These are phyloP conservation scores for Leucoraja erinaceus DNA, from an alignment of 2,113 vertebrate species.

Conservation along the genomic window DNA sequence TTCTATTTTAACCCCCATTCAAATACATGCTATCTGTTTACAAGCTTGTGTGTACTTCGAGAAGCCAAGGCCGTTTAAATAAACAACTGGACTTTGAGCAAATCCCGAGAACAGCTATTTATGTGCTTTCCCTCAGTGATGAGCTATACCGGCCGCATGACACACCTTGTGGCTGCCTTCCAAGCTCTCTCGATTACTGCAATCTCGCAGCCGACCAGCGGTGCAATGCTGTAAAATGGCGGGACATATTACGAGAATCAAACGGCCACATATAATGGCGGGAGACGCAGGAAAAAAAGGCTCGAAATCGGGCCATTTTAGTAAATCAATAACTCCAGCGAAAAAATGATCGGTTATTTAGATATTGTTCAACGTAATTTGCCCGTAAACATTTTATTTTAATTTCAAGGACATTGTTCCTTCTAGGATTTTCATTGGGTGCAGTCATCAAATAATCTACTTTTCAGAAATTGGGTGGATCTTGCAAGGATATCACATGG, in stretches of 20 bases:
- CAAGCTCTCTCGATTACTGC: constrained; percentile 11
- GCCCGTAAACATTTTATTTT: background rate
- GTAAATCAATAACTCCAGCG: background rate
- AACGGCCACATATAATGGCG: constrained; percentile 22
- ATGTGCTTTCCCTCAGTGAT: background rate
- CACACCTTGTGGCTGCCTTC: constrained; percentile 28
- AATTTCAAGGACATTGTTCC: background rate
- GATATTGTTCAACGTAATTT: background rate
- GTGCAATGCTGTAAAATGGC: constrained; percentile 39
- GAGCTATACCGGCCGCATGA: background rate
- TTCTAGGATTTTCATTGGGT: background rate
- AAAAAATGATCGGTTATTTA: background rate
- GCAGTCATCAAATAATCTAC: background rate
- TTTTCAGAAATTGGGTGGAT: background rate
- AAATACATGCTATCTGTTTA: background rate
- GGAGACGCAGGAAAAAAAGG: background rate
- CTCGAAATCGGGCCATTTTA: background rate
- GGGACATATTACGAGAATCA: constrained; percentile 15
- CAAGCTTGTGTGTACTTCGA: background rate
- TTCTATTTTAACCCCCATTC: background rate
- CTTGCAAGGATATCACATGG: background rate
- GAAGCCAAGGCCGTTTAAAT: constrained; percentile 3
- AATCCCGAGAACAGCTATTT: too few relatives aligned
- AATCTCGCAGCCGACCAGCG: constrained; percentile 31
- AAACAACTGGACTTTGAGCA: background rate